Percentiles rank a stretch among this genome's conserved stretches.
Conservation (phyloP, 1,140 invertebrate genomes). For the Cardiocondyla obscurior region DNA sequence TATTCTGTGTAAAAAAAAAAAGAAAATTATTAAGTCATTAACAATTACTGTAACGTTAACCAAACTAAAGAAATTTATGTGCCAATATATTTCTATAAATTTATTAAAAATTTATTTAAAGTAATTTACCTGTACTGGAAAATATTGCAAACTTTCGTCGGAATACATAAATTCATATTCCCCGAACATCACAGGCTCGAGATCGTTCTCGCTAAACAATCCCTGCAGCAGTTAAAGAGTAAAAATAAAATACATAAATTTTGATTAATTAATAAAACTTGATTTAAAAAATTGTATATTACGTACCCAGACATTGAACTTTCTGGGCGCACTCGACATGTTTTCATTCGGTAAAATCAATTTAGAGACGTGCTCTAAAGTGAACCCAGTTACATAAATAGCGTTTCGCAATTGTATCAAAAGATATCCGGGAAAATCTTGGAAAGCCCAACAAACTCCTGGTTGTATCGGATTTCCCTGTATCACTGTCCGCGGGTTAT, state of each 20-base stretch:
- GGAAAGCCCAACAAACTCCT: constrained; percentile 99
- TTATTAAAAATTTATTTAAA: neutral
- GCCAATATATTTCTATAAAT: neutral
- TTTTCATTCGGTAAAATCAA: constrained; percentile 90
- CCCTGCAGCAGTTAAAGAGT: constrained; percentile 87
- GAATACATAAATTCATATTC: constrained; percentile 92
- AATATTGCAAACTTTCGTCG: constrained; percentile 95
- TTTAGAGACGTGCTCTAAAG: constrained; percentile 94
- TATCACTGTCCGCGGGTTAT: constrained; percentile 95
- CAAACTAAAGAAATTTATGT: neutral
- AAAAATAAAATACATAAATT: neutral
- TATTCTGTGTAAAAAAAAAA: constrained; percentile 76
- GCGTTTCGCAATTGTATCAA: constrained; percentile 90
- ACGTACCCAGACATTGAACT: constrained; percentile 94
- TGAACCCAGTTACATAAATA: constrained; percentile 93
- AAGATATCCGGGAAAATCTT: constrained; percentile 93
- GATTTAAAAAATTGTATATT: neutral
- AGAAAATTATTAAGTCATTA: too few species aligned
- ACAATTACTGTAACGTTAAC: neutral
- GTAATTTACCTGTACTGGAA: constrained; percentile 86
- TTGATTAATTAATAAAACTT: too few species aligned
- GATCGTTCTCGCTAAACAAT: constrained; percentile 91
- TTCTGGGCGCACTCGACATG: constrained; percentile 96
- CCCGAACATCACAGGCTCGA: constrained; percentile 91
- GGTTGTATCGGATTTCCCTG: constrained; percentile 93